phyloP scores from a whole-genome alignment of 2,113 vertebrate species.

The Colossoma macropomum region DNA sequence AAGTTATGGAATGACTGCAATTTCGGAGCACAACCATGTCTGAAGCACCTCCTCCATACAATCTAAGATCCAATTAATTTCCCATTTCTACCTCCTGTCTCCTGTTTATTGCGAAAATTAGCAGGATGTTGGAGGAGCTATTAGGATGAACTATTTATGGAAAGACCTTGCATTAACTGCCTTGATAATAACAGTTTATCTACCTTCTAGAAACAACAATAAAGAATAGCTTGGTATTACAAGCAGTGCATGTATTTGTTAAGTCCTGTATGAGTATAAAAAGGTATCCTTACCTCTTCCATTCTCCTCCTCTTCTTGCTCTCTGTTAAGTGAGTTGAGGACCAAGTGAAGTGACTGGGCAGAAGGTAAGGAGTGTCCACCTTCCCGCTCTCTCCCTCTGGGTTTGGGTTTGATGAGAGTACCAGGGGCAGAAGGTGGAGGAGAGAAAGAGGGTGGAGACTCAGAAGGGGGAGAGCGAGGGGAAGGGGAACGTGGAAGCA shows the following conservation, averaged over 20 bases:
- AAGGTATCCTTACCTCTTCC: slow-evolving; percentile 72
- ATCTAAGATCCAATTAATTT: too few relatives aligned
- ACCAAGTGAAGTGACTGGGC: slow-evolving; percentile 81
- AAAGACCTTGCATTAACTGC: too few relatives aligned
- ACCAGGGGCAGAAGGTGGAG: slow-evolving; percentile 70
- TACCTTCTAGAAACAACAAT: not conserved
- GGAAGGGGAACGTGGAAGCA: slow-evolving; percentile 66
- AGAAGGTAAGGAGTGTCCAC: slow-evolving; percentile 73
- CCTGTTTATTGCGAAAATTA: too few relatives aligned
- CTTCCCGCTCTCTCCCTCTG: slow-evolving; percentile 73
- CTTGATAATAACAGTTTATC: not conserved
- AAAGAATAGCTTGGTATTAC: not conserved
- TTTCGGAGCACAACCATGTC: too few relatives aligned
- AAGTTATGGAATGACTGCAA: too few relatives aligned
- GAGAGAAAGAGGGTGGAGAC: slow-evolving; percentile 75
- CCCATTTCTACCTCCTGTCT: too few relatives aligned
- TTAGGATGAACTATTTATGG: too few relatives aligned
- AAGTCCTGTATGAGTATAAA: too few relatives aligned
- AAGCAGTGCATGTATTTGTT: not conserved
- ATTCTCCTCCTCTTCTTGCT: slow-evolving; percentile 77
- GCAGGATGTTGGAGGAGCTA: too few relatives aligned
- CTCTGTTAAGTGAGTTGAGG: slow-evolving; percentile 79
- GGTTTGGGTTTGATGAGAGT: slow-evolving; percentile 77
- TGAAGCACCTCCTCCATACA: not conserved
- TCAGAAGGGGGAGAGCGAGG: slow-evolving; percentile 65